These are phyloP conservation scores for Parochlus steinenii DNA, from an alignment of 2,888 invertebrate species.

Conservation along the genomic window DNA sequence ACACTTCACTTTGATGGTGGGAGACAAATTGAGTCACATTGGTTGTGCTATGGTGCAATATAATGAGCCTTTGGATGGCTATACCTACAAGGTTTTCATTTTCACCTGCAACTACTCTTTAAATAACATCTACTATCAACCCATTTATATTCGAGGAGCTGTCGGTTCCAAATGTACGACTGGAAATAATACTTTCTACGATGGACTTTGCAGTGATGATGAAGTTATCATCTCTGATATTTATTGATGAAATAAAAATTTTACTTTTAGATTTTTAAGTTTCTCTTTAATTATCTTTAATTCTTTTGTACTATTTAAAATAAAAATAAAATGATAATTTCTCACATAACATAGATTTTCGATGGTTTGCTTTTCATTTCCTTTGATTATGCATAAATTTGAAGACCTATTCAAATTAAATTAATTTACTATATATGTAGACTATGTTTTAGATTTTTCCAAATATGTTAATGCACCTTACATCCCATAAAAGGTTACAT, in stretches of 20 bases:
- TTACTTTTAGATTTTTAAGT: conserved; percentile 1
- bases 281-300: not conserved
- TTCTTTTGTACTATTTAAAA: not conserved
- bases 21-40: not conserved
- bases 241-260: not conserved
- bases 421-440: too few relatives aligned
- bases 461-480: too few relatives aligned
- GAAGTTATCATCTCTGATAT: conserved; percentile 8
- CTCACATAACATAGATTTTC: too few relatives aligned
- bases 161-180: conserved; percentile 2
- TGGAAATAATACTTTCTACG: conserved; percentile 7
- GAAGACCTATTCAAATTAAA: too few relatives aligned
- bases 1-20: conserved; percentile 6
- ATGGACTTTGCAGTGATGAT: conserved; percentile 8
- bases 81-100: conserved; percentile 6
- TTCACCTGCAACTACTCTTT: conserved; percentile 10
- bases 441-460: too few relatives aligned
- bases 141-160: conserved; percentile 3
- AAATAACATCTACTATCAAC: conserved; percentile 6
- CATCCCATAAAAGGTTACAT: too few relatives aligned
- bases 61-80: conserved; percentile 4
- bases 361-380: too few relatives aligned
- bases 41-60: conserved; percentile 9
- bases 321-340: too few relatives aligned
- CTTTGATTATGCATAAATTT: too few relatives aligned